Conservation (phyloP, 1,140 invertebrate species). For the Leptoteleia sp. region DNA sequence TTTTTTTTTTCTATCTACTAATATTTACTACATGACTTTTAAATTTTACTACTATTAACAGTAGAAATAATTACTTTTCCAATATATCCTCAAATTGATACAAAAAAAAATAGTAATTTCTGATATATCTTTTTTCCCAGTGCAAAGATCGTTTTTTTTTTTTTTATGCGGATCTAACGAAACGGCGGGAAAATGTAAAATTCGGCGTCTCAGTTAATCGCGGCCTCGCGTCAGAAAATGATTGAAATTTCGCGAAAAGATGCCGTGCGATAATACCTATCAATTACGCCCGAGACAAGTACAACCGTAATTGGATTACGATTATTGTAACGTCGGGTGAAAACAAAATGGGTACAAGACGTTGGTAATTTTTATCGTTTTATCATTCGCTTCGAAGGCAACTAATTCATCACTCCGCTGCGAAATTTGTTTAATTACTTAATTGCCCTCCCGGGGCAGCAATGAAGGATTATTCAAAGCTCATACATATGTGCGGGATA, state of each 20-base stretch:
- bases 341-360: slow-evolving; percentile 38
- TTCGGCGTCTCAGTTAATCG: too few relatives aligned
- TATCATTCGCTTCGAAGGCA: slow-evolving; percentile 64
- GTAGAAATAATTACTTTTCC: too few relatives aligned
- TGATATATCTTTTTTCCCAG: too few relatives aligned
- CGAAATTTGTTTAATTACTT: slow-evolving; percentile 80
- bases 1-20: too few relatives aligned
- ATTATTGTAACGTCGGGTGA: slow-evolving; percentile 36
- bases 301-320: slow-evolving; percentile 28
- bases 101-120: too few relatives aligned
- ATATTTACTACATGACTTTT: too few relatives aligned
- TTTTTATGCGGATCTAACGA: too few relatives aligned
- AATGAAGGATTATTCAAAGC: slow-evolving; percentile 63
- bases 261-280: slow-evolving; percentile 6
- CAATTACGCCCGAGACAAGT: slow-evolving; percentile 7
- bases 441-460: slow-evolving; percentile 71
- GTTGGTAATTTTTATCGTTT: slow-evolving; percentile 50
- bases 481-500: slow-evolving; percentile 64
- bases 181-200: too few relatives aligned
- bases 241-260: slow-evolving; percentile 3
- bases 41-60: too few relatives aligned
- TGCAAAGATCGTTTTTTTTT: too few relatives aligned
- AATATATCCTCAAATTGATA: too few relatives aligned
- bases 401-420: slow-evolving; percentile 72
- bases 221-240: too few relatives aligned